Percentiles rank a stretch among this genome's conserved stretches.
Conservation (phyloP, 2,113 vertebrate genomes). For the Rhipidura dahli region DNA sequence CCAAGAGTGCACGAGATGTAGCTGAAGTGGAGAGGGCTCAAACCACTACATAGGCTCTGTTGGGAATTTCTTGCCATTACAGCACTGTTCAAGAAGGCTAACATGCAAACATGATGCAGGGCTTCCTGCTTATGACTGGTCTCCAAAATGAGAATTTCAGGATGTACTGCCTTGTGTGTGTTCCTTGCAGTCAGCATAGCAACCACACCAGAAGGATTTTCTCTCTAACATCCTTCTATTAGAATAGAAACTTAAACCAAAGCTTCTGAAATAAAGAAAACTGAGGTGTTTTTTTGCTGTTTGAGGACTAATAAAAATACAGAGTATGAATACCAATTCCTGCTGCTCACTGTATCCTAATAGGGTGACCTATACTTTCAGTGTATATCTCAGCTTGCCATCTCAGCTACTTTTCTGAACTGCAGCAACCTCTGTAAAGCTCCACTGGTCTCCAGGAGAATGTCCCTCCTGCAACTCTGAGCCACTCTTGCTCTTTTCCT, state of each 20-base stretch:
- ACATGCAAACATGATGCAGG: neutral
- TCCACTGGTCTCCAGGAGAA: neutral
- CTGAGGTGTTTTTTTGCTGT: neutral
- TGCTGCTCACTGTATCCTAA: neutral
- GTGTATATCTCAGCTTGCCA: neutral
- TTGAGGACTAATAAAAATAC: neutral
- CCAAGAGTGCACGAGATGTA: neutral
- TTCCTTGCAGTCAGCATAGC: neutral
- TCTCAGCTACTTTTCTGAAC: neutral
- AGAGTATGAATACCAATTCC: neutral
- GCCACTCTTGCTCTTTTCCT: neutral
- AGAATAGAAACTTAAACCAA: neutral
- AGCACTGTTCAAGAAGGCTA: neutral
- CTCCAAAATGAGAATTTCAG: neutral
- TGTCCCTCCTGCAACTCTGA: neutral
- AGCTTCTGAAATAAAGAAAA: neutral
- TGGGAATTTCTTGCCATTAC: neutral
- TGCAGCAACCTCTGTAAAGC: neutral
- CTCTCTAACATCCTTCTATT: neutral
- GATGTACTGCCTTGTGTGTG: neutral
- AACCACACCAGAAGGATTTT: neutral
- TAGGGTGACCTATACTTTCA: neutral
- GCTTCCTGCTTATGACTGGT: neutral
- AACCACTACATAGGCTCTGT: neutral
- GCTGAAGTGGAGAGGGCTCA: neutral